phyloP scores from a whole-genome alignment of 2,797 vertebrate species.

The Pelobates cultripes region DNA sequence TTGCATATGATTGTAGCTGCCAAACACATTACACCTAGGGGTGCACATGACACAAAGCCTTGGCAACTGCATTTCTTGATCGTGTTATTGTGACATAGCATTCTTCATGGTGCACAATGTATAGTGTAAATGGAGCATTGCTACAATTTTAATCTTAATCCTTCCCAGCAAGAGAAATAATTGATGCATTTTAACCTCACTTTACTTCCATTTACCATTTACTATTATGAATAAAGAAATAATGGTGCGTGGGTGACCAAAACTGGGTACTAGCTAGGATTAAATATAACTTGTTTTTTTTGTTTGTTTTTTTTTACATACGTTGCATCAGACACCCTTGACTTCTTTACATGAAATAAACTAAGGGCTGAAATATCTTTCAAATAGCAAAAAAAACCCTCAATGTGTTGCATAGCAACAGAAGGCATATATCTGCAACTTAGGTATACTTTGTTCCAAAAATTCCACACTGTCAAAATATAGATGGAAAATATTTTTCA shows the following conservation, averaged over 20 bases:
- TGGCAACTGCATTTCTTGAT: not conserved
- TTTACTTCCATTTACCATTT: constrained; percentile 39
- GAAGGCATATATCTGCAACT: constrained; percentile 60
- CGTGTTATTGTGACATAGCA: not conserved
- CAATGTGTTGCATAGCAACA: constrained; percentile 72
- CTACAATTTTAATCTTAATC: not conserved
- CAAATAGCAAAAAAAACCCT: constrained; percentile 28
- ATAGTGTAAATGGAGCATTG: not conserved
- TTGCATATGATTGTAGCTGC: no score
- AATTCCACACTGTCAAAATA: constrained; percentile 40
- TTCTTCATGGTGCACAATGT: not conserved
- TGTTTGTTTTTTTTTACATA: constrained; percentile 31
- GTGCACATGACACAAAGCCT: not conserved
- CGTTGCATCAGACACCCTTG: constrained; percentile 39
- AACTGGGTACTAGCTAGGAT: constrained; percentile 16
- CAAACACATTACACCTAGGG: no score
- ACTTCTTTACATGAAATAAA: constrained; percentile 41
- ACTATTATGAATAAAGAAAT: constrained; percentile 25
- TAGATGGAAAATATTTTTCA: constrained; percentile 36
- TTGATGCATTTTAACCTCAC: constrained; percentile 8
- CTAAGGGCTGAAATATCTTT: constrained; percentile 27
- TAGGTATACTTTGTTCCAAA: constrained; percentile 37
- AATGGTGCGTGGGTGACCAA: constrained; percentile 30
- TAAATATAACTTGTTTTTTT: constrained; percentile 33
- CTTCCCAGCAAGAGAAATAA: constrained; percentile 23